phyloP scores from a whole-genome alignment of 2,888 invertebrate genomes.

The Cerastis leucographa region DNA sequence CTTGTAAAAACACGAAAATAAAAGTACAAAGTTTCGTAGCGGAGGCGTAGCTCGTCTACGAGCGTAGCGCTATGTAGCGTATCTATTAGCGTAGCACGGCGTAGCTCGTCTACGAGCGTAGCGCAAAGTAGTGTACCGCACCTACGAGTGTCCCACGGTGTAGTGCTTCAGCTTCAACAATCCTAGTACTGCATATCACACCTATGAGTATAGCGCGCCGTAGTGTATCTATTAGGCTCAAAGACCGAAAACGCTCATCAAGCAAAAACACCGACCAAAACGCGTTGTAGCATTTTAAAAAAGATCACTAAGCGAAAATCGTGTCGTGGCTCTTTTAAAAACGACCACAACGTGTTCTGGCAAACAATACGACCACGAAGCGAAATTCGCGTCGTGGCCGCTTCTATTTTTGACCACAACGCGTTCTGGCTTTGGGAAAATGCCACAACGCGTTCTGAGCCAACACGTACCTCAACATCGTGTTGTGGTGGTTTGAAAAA shows the following conservation, averaged over 20 bases:
- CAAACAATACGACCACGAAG: background rate
- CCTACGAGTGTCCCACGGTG: conserved; percentile 7
- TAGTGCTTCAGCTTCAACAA: background rate
- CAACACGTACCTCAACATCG: no score
- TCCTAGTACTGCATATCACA: background rate
- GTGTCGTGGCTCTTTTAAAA: no score
- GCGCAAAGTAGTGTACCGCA: background rate
- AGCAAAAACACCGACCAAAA: background rate
- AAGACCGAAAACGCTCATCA: background rate
- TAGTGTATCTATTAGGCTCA: background rate
- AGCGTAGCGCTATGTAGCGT: background rate
- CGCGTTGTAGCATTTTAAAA: background rate
- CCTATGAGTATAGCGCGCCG: background rate
- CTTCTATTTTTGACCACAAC: background rate
- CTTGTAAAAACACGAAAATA: background rate
- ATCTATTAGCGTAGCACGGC: background rate
- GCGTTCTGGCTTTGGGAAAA: background rate
- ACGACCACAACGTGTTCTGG: no score
- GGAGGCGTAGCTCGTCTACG: background rate
- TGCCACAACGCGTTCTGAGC: no score
- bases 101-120: background rate
- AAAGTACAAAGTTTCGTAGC: background rate
- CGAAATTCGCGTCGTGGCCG: background rate
- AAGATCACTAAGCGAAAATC: no score
- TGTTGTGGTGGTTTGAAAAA: no score